Base-by-base conservation (phyloP, 1,140 invertebrate species). In the Berghia stephanieae region DNA sequence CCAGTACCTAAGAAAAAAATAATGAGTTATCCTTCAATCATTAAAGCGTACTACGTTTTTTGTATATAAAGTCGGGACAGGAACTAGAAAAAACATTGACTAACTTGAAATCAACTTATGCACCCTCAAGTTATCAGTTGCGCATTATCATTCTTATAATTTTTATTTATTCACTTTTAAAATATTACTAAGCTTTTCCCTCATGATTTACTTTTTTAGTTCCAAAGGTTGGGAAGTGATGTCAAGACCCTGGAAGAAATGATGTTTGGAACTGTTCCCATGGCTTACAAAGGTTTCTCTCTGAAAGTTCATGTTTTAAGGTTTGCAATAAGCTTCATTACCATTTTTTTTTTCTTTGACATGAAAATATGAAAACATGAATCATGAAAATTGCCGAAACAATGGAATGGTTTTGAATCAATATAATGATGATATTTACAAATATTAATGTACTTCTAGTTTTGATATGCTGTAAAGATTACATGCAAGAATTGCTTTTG, bases 211-310 rank as follows among this genome's bases (percentile, higher is more conserved):
- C n/a, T 24, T 18, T 55, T 79, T 16, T 82, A 90, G 89, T 87
- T 86, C 68, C 78, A 83, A 36, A 83, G 87, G 67, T 88, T 90
- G n/a, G 89, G 92, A 79, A 90, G 92, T 60, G 95, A 96, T 88
- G 92, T 93, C 21, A 92, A 92, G 76, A 90, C 93, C 43, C 89
- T 96, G 80, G 94, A 94, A 80, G 96, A 96, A 92, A 95, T 96
- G 93, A 93, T 96, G 82, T 96, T 96, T 88, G 96, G 96, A 3
- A 93, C 94, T 3, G 94, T 95, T 40, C 94, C 94, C 0, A 94
- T 96, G 93, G 94, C 94, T 78, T 96, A 93, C 89, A 93, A 93
- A 84, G 95, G 94, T 60, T 92, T 94, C 8, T 93, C 94, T n/a
- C 91, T 95, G 44, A 96, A 96, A 87, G 90, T 93, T 55, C 91